Evolutionary conservation across 2,113 vertebrate genomes (phyloP).

Genomic region (Lepidothrix coronata): DNA sequence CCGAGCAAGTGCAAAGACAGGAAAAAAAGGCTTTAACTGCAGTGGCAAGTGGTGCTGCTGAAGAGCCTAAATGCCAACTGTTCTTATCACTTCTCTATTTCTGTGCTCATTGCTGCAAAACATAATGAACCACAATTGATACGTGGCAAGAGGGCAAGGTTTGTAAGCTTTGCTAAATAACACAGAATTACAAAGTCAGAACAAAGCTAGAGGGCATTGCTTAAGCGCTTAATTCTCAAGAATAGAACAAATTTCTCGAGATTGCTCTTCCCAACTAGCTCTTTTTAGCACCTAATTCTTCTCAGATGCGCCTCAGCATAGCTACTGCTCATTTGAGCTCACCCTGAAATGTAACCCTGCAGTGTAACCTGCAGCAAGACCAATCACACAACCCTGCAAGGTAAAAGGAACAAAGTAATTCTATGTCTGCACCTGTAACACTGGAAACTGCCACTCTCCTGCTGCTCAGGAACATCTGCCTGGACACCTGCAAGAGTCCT

Average conservation of each 20-base stretch:
- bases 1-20: not conserved
- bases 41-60: not conserved
- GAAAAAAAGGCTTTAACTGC: not conserved
- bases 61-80: not conserved
- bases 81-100: not conserved
- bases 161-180: conserved; percentile 14
- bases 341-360: not conserved
- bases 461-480: not conserved
- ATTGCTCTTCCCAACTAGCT: not conserved
- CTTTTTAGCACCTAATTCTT: not conserved
- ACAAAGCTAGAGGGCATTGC: conserved; percentile 1
- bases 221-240: not conserved
- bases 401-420: not conserved
- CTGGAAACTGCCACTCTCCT: not conserved
- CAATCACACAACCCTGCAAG: not conserved
- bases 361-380: not conserved
- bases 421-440: not conserved
- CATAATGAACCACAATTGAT: not conserved
- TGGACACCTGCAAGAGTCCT: not conserved
- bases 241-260: not conserved
- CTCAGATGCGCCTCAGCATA: not conserved
- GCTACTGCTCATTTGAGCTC: not conserved
- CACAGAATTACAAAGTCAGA: not conserved
- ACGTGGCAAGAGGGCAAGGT: not conserved
- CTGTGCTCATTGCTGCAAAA: not conserved